Evolutionary conservation across 2,797 vertebrate genomes (phyloP), one percentile per base, ranked within the genome.

Genomic region (Podargus strigoides): DNA sequence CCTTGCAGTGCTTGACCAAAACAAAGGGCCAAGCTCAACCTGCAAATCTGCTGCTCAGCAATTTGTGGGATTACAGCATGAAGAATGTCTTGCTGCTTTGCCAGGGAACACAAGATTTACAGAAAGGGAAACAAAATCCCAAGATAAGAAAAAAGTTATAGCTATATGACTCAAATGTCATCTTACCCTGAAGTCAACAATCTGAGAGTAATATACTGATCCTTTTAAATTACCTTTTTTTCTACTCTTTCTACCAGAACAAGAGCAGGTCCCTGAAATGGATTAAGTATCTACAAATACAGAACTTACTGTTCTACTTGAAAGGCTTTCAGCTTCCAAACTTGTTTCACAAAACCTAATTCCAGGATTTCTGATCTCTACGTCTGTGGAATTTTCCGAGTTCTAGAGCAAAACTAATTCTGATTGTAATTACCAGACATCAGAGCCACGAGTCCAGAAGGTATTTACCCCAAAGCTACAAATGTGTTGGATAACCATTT

Each of bases 111-210:
- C 1, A 13, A 82, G 91, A 95, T 91, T 92, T 85, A 89, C 47
- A 6, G 60, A 87, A 27, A 1, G 59, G 11, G 11, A 6, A 14
- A 73, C 41, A 70, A 41, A 49, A 1, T 24, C 82, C 87, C 28
- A 5, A 53, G 80, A 75, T 68, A 30, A 39, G 63, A 80, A 50
- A n/a, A 46, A 79, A 69, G 53, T 94, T 93, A 87, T 4, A 85
- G 82, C 58, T 91, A 2, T 21, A 26, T 4, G 36, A 84, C 82
- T 95, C 85, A 83, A 93, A 95, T 90, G 93, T 90, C 94, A 95
- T 84, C 93, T 59, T 37, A 70, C 69, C 82, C 85, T 2, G 3
- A 74, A 94, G 87, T 68, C 94, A 93, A 92, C 93, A 87, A 58
- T 27, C 89, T 81, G 55, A 67, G 53, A 67, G 56, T 50, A 91